Evolutionary conservation across 2,113 vertebrate species (phyloP).

Genomic region (Conger conger): DNA sequence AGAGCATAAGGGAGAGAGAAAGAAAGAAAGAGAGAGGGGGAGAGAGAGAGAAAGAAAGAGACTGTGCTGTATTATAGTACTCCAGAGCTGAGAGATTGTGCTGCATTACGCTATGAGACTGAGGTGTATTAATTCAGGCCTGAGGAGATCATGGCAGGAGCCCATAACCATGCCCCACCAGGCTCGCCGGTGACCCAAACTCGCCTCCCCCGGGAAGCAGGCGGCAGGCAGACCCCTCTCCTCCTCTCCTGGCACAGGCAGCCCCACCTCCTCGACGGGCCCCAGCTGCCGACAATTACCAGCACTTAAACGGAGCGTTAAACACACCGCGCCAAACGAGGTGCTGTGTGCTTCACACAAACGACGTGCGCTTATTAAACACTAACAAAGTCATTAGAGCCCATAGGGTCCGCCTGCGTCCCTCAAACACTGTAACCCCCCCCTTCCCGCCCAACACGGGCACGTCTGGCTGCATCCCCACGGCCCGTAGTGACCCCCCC

Average conservation of each 20-base stretch:
- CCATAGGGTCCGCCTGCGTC: conserved; percentile 45
- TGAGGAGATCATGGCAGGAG: neutral
- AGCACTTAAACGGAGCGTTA: conserved; percentile 69
- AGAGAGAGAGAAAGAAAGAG: neutral
- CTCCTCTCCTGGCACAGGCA: conserved; percentile 16
- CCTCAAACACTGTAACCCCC: neutral
- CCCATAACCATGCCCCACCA: neutral
- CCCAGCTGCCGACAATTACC: conserved; percentile 70
- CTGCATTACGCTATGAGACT: no score
- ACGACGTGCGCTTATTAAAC: conserved; percentile 53
- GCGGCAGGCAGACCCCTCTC: neutral
- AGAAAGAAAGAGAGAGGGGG: neutral
- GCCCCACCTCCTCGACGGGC: conserved; percentile 53
- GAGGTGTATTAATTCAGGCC: neutral
- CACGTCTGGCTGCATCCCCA: no score
- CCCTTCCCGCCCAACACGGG: neutral
- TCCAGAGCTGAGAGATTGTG: neutral
- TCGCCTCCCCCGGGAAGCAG: neutral
- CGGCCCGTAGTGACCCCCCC: no score
- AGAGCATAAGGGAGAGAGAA: neutral
- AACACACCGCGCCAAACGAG: conserved; percentile 61
- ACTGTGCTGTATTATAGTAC: neutral
- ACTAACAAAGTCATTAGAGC: conserved; percentile 63
- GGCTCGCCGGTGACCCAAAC: neutral
- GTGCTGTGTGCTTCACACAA: conserved; percentile 41